Base-by-base conservation (phyloP, 2,888 invertebrate genomes). In the Patella caerulea region DNA sequence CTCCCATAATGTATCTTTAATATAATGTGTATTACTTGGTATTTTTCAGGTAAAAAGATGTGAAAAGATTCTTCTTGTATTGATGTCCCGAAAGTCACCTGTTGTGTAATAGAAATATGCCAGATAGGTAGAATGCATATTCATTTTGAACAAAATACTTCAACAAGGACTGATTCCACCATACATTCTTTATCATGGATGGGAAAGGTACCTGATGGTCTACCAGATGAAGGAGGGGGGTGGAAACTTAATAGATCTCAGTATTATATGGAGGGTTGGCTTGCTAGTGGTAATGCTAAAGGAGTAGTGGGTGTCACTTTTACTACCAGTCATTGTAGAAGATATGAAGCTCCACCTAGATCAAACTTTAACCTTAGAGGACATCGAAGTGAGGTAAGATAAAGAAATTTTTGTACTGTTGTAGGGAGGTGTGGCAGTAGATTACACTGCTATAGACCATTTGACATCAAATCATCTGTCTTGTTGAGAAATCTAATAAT, bases 201-300 rank as follows among this genome's bases (percentile, higher is more conserved):
- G 98, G 98, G 98, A 85, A 97, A 98, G 93, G 97, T 98, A 88
- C 98, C 98, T 84, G 98, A 98, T 92, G 96, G 97, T 91, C 94
- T 97, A 88, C 97, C 97, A 69, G 97, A 97, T 95, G 97, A 94
- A 89, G 89, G 83, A 0, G 86, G 86, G 0, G 97, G 97, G 86
- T 98, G 98, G 98, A 97, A 97, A 93, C 93, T 98, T 88, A 97
- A 97, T 93, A 94, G 97, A 87, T 96, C 96, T 89, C 97, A 97
- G 93, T 98, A 98, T 92, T 98, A 98, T 91, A 97, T 98, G 93
- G 98, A 98, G 92, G 98, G 98, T 73, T 98, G 98, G 98, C 93
- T 98, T 90, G 97, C 98, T 81, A 97, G 97, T 72, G 98, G 98
- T 86, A 98, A 98, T 92, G 95, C 96, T 80, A 87, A 97, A 72